phyloP scores from a whole-genome alignment of 2,888 invertebrate species.

The Andrena marginata region DNA sequence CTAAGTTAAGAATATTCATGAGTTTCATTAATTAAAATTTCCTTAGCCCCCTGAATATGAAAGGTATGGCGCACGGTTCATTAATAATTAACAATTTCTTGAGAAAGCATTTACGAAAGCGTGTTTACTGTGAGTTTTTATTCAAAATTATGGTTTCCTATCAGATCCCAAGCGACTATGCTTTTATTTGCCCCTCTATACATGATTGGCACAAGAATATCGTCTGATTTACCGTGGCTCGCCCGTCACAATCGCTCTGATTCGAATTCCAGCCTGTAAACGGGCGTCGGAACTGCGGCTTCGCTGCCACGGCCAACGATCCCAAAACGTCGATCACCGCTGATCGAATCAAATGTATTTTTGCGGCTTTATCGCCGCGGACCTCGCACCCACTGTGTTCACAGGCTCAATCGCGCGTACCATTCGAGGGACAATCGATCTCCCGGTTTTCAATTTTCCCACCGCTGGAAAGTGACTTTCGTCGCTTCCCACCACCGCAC shows the following conservation, averaged over 20 bases:
- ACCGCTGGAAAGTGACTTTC: conserved; percentile 12
- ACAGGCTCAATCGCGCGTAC: conserved; percentile 20
- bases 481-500: neutral
- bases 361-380: conserved; percentile 54
- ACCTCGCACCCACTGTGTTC: conserved; percentile 25
- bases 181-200: neutral
- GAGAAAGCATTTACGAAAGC: no score
- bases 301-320: conserved; percentile 43
- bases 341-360: conserved; percentile 69
- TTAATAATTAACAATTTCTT: no score
- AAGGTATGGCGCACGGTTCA: no score
- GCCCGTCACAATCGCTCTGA: neutral
- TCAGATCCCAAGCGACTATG: neutral
- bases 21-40: no score
- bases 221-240: conserved; percentile 22
- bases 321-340: conserved; percentile 62
- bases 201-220: neutral
- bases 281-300: conserved; percentile 25
- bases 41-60: no score
- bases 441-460: conserved; percentile 38
- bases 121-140: no score
- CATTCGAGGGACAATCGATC: conserved; percentile 29
- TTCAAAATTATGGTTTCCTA: no score
- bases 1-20: no score
- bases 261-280: neutral